A percentile compares a stretch with the other conserved stretches of the same genome.
Conservation (phyloP, 1,140 invertebrate genomes). For the Drosophila carrolli region DNA sequence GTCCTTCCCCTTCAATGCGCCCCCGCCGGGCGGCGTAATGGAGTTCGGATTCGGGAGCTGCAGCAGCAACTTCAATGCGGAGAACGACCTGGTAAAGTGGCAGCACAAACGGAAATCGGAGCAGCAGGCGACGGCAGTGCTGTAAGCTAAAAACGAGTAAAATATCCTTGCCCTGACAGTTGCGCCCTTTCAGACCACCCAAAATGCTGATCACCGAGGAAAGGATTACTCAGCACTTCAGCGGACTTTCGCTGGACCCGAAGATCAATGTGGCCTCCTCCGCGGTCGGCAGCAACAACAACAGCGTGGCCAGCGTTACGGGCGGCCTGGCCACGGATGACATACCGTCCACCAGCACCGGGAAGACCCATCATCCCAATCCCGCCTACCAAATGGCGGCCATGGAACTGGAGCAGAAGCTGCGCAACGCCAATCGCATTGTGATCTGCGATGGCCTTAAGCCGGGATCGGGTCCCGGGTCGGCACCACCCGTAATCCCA, state of each 20-base stretch:
- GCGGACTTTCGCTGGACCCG: constrained; percentile 88
- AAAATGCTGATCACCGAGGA: constrained; percentile 93
- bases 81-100: constrained; percentile 55
- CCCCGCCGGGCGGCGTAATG: constrained; percentile 69
- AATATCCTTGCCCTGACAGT: neutral
- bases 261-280: constrained; percentile 59
- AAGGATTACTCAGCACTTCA: constrained; percentile 91
- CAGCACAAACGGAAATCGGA: constrained; percentile 69
- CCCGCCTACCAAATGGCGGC: constrained; percentile 77
- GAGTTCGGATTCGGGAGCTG: constrained; percentile 57
- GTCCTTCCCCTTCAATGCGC: constrained; percentile 66
- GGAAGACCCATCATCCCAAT: constrained; percentile 71
- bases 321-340: constrained; percentile 69
- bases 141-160: constrained; percentile 32
- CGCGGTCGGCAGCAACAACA: constrained; percentile 53
- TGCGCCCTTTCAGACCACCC: constrained; percentile 84
- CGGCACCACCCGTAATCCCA: constrained; percentile 57
- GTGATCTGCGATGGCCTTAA: constrained; percentile 90
- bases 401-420: constrained; percentile 85
- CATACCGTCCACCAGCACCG: constrained; percentile 70
- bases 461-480: constrained; percentile 86
- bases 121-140: constrained; percentile 46
- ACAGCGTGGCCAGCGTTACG: constrained; percentile 58
- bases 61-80: constrained; percentile 32
- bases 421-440: constrained; percentile 86